Conservation (phyloP, 2,113 vertebrate genomes). For the Aptenodytes forsteri region DNA sequence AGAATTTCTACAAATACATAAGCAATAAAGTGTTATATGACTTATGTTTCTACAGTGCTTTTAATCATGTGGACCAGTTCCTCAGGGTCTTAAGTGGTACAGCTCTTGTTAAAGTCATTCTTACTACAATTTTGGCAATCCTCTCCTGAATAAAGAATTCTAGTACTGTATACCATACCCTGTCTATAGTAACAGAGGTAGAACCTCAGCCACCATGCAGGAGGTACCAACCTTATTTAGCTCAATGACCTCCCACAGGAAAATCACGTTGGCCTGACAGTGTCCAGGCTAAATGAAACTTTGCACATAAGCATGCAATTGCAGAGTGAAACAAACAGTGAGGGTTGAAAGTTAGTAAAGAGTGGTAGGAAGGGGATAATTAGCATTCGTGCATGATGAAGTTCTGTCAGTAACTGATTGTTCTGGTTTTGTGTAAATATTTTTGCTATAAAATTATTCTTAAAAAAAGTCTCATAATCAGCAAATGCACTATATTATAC, state of each 20-base stretch:
- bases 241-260: slow-evolving; percentile 1
- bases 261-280: not conserved
- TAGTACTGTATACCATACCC: not conserved
- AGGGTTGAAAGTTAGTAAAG: not conserved
- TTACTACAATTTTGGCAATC: not conserved
- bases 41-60: not conserved
- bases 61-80: not conserved
- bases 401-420: not conserved
- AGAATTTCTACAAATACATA: not conserved
- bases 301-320: not conserved
- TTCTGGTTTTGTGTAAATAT: not conserved
- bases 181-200: not conserved
- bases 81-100: not conserved
- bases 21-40: not conserved
- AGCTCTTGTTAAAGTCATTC: not conserved
- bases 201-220: not conserved
- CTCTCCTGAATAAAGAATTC: not conserved
- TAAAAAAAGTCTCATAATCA: not conserved
- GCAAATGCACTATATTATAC: not conserved
- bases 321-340: not conserved
- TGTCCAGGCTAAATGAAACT: slow-evolving; percentile 6
- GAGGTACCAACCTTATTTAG: not conserved
- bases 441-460: not conserved
- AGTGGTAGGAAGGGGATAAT: not conserved
- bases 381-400: not conserved